These are phyloP conservation scores for Icerya purchasi DNA, from an alignment of 2,888 invertebrate genomes.

Conservation along the genomic window DNA sequence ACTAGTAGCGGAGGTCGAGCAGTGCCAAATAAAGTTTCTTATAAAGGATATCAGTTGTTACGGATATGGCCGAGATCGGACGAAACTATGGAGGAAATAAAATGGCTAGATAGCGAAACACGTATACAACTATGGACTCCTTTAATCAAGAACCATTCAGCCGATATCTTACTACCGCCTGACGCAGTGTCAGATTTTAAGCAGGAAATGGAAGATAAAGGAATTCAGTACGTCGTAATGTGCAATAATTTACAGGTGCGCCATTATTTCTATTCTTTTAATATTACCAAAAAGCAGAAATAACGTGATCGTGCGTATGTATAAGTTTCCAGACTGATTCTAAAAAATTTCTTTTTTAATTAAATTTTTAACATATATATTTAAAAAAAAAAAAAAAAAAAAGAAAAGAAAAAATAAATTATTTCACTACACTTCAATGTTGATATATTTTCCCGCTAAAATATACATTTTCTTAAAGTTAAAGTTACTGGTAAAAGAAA, in stretches of 20 bases:
- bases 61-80: slow-evolving; percentile 16
- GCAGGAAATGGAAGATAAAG: slow-evolving; percentile 35
- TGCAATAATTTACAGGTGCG: slow-evolving; percentile 48
- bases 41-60: slow-evolving; percentile 17
- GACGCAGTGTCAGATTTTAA: slow-evolving; percentile 36
- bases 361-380: no score
- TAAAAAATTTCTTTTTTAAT: no score
- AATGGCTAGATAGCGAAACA: slow-evolving; percentile 31
- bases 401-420: no score
- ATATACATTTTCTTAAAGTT: no score
- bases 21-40: slow-evolving; percentile 9
- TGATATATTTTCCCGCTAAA: no score
- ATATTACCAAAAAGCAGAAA: no score
- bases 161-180: slow-evolving; percentile 52
- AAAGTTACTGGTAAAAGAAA: no score
- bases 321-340: no score
- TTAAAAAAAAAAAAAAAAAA: no score
- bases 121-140: slow-evolving; percentile 37
- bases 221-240: slow-evolving; percentile 40
- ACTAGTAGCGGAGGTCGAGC: not conserved
- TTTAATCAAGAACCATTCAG: slow-evolving; percentile 32
- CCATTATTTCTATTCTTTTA: no score
- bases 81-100: slow-evolving; percentile 27
- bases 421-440: no score
- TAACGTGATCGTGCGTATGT: no score